A percentile compares a stretch with the other conserved stretches of the same genome.
phyloP scores from a whole-genome alignment of 2,888 invertebrate genomes.

The Lasioglossum vierecki region DNA sequence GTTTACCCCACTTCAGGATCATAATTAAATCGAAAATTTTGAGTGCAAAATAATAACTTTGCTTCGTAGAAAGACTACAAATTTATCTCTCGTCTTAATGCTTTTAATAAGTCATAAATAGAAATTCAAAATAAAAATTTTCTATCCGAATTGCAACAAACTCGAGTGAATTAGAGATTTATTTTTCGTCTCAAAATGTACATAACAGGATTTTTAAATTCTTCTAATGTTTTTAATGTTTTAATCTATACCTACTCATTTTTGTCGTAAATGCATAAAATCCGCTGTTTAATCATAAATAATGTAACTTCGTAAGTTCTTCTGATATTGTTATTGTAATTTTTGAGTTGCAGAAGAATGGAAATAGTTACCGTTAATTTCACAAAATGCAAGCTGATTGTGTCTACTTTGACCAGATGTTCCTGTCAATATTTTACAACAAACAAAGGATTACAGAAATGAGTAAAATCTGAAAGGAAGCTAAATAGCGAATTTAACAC shows the following conservation, averaged over 20 bases:
- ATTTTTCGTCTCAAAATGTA: too few species aligned
- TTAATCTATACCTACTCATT: too few species aligned
- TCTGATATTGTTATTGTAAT: not conserved
- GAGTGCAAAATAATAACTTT: not conserved
- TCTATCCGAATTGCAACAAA: too few species aligned
- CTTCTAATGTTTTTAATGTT: too few species aligned
- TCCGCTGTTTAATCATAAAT: not conserved
- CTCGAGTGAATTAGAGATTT: too few species aligned
- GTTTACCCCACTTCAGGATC: not conserved
- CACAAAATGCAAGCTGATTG: not conserved
- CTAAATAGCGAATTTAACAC: not conserved
- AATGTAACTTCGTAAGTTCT: not conserved
- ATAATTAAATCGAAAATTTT: not conserved
- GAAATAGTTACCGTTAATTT: too few species aligned
- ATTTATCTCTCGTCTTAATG: not conserved
- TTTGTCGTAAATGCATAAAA: too few species aligned
- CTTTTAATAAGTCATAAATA: not conserved
- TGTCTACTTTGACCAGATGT: not conserved
- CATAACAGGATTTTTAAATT: too few species aligned
- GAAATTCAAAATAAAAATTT: too few species aligned
- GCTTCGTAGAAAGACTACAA: not conserved
- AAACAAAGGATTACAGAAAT: not conserved
- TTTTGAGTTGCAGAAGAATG: not conserved
- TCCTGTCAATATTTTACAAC: not conserved
- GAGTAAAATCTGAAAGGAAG: not conserved